Evolutionary conservation across 2,888 invertebrate genomes (phyloP).

Genomic region (Loripinus fragilis): DNA sequence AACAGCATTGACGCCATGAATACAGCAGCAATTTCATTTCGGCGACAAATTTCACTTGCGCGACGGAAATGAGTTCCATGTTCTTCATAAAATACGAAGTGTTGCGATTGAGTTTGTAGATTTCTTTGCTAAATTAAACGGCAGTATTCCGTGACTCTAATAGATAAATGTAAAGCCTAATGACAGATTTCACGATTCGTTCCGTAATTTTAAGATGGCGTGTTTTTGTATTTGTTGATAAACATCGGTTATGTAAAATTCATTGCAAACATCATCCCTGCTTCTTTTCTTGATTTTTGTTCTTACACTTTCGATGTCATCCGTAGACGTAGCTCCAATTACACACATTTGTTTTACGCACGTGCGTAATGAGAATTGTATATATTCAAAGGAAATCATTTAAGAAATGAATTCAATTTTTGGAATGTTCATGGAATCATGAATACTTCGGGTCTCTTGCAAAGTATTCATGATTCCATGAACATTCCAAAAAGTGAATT

Average conservation of each 20-base stretch:
- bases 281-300: too few species aligned
- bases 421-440: too few species aligned
- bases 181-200: conserved; percentile 18
- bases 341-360: too few species aligned
- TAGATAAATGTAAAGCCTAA: background rate
- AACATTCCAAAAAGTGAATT: too few species aligned
- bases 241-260: conserved; percentile 5
- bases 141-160: background rate
- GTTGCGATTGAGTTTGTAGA: background rate
- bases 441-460: too few species aligned
- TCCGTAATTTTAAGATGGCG: conserved; percentile 15
- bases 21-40: background rate
- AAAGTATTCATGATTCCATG: too few species aligned
- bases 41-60: conserved; percentile 5
- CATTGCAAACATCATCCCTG: background rate
- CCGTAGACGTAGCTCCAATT: too few species aligned
- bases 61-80: conserved; percentile 9
- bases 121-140: conserved; percentile 15
- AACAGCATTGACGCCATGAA: background rate
- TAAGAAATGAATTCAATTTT: too few species aligned
- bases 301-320: too few species aligned
- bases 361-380: too few species aligned
- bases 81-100: conserved; percentile 1
- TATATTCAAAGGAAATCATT: too few species aligned
- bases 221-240: background rate